Evolutionary conservation across 2,888 invertebrate genomes (phyloP).

Genomic region (Hirtodrosophila trivittata): DNA sequence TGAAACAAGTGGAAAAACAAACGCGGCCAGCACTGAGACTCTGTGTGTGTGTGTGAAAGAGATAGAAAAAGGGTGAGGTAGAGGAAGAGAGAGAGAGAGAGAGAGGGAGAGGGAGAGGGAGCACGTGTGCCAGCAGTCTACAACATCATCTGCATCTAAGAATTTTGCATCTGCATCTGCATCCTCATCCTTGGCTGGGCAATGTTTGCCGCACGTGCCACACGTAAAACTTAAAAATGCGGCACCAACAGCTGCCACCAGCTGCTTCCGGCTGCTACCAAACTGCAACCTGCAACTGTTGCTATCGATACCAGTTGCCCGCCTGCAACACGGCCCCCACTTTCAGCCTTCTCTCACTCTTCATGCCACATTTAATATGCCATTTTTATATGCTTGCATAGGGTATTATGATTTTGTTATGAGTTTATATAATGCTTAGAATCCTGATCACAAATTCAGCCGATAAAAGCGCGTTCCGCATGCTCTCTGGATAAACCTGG

Average conservation of each 20-base stretch:
- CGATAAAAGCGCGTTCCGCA: conserved; percentile 3
- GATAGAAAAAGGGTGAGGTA: neutral
- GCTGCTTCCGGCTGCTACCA: conserved; percentile 53
- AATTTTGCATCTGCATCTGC: conserved; percentile 63
- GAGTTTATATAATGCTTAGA: conserved; percentile 17
- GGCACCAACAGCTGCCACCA: conserved; percentile 66
- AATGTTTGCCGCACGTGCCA: conserved; percentile 71
- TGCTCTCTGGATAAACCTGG: no score
- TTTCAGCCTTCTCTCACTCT: neutral
- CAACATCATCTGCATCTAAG: conserved; percentile 53
- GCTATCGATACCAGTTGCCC: conserved; percentile 69
- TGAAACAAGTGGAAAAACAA: conserved; percentile 44
- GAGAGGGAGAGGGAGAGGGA: neutral
- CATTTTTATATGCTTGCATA: conserved; percentile 34
- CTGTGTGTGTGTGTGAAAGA: neutral
- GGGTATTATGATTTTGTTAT: conserved; percentile 52
- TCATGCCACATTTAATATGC: conserved; percentile 62
- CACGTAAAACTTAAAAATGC: conserved; percentile 80
- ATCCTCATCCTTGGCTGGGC: conserved; percentile 43
- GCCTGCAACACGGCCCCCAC: conserved; percentile 1
- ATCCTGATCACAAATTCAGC: conserved; percentile 12
- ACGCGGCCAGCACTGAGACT: conserved; percentile 6
- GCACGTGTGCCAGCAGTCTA: conserved; percentile 53
- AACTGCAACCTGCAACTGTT: conserved; percentile 67
- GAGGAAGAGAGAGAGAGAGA: neutral